Conservation (phyloP, 2,113 vertebrate genomes). For the Myotis davidii region DNA sequence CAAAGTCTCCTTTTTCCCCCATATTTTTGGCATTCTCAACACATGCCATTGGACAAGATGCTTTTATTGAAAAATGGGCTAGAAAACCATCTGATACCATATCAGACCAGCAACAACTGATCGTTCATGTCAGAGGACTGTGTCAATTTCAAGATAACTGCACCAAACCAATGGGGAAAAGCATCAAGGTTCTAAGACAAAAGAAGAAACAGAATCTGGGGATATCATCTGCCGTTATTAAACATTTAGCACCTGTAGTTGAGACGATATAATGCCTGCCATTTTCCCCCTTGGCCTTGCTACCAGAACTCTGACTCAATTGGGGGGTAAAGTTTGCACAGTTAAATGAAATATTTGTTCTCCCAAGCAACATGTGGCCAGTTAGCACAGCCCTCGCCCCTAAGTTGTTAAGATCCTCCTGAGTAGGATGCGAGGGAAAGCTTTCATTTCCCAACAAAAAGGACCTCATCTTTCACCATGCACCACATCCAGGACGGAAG, state of each 20-base stretch:
- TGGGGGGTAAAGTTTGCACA: neutral
- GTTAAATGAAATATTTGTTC: neutral
- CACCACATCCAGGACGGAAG: neutral
- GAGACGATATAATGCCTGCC: neutral
- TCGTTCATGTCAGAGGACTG: neutral
- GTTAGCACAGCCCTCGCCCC: accelerated
- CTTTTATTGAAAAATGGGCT: constrained; percentile 34
- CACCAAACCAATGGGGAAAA: accelerated
- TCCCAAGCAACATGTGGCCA: neutral
- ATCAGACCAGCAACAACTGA: neutral
- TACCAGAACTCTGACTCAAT: neutral
- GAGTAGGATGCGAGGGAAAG: neutral
- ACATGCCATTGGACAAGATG: constrained; percentile 38
- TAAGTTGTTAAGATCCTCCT: neutral
- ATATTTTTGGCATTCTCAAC: constrained; percentile 53
- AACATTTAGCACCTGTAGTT: neutral
- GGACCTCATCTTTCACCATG: neutral
- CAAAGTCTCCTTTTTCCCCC: neutral
- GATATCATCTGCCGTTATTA: neutral
- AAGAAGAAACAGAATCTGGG: accelerated
- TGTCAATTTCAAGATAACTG: accelerated
- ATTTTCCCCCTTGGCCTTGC: neutral
- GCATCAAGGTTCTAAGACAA: neutral
- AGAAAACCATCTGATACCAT: neutral
- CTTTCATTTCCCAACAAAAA: neutral